Base-by-base conservation (phyloP, 1,140 invertebrate species). In the Lordiphosa mommai region DNA sequence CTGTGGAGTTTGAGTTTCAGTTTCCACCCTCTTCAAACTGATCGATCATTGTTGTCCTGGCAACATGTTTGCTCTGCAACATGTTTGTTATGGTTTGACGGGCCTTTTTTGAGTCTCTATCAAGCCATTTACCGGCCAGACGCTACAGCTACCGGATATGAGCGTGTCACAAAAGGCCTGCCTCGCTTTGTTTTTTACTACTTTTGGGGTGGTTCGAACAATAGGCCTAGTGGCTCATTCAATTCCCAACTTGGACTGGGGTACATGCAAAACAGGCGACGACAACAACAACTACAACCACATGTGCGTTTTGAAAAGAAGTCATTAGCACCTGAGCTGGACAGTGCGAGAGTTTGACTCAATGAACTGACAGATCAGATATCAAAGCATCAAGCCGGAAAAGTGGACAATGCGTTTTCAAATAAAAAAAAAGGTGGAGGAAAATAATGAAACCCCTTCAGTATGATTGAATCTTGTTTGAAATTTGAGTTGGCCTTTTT, bases 271-370 rank as follows among this genome's bases (percentile, higher is more conserved):
- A 79, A 61, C 37, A 59, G 2, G 40, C 27, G 32, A 23, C 44
- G 49, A 49, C 64, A 64, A 16, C 10, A 13, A 56, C 40, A 49
- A 66, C 34, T 27, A n/a, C n/a, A n/a, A n/a, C n/a, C 41, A 8
- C 46, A 14, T 4, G n/a, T 17, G n/a, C 17, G 34, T 47, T 53
- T 23, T 47, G 49, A 56, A 65, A 76, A 72, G 56, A 61, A 84
- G 76, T 76, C 76, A 84, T 82, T 82, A 76, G 66, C 74, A 80
- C 77, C 77, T 82, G 74, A 80, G 12, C 40, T 29, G 40, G 40
- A 13, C 40, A 10, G 4, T 10, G 44, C 8, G n/a, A 47, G 9
- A 32, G 14, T 4, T 34, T 8, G n/a, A 40, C 64, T 65, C 74
- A 82, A 23, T 82, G 73, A 73, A 52, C 59, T 52, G 65, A 70